Conservation (phyloP, 2,797 vertebrate genomes). For the Megaceryle alcyon region DNA sequence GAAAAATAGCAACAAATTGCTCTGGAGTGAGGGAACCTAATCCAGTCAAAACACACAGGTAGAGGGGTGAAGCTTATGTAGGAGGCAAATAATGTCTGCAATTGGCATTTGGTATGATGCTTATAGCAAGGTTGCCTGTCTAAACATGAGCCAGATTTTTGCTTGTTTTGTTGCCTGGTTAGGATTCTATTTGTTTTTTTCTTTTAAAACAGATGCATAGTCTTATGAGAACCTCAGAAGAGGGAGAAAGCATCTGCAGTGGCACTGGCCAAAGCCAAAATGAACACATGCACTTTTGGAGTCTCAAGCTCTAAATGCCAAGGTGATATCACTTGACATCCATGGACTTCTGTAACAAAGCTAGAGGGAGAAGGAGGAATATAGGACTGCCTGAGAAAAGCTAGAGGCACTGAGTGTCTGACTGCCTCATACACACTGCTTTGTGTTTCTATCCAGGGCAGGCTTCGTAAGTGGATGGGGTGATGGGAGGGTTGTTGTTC, state of each 20-base stretch:
- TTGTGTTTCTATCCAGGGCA: accelerated
- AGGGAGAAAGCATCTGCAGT: neutral
- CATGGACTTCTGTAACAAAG: accelerated
- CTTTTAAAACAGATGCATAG: neutral
- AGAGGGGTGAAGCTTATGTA: neutral
- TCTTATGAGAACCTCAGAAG: neutral
- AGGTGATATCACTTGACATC: neutral
- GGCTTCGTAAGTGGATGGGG: too few species aligned
- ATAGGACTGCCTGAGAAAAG: neutral
- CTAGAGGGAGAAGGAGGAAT: neutral
- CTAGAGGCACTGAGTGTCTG: neutral
- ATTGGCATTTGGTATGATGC: neutral
- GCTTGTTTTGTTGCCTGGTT: neutral
- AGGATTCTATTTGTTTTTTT: neutral
- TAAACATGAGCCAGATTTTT: neutral
- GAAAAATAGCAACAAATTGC: neutral
- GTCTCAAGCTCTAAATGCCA: neutral
- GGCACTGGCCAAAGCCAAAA: neutral
- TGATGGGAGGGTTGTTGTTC: neutral
- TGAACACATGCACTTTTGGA: neutral
- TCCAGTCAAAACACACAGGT: neutral
- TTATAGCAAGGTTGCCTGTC: neutral
- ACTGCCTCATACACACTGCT: accelerated
- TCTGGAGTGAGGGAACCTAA: neutral
- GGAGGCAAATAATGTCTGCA: neutral